Base-by-base conservation (phyloP, 2,888 invertebrate genomes). In the Caenorhabditis angaria region DNA sequence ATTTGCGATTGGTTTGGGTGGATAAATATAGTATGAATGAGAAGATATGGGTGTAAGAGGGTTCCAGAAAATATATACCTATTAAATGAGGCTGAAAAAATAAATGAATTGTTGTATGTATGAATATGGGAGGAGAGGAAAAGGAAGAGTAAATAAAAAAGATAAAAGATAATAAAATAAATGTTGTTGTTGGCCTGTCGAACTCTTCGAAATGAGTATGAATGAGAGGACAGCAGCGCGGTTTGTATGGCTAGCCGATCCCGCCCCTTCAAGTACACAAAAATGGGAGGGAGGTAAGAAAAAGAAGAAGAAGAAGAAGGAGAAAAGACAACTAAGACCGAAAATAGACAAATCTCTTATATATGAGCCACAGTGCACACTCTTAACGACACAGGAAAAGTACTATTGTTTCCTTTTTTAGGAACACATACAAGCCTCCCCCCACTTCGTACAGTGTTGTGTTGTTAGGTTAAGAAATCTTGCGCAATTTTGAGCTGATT, bases 331-430 rank as follows among this genome's bases (percentile, higher is more conserved):
- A 28, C 5, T 14, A 14, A n/a, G 55, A 51, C 64, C 70, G 61
- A 41, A 41, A 41, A 41, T 41, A 41, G 41, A 41, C 41, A 41
- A 69, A 69, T 64, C 63, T 69, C n/a, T n/a, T 41, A 41, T 41
- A 41, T 41, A 41, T 41, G 41, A 41, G 41, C 41, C 41, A 41
- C n/a, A 22, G 22, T 10, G n/a, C 50, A 50, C 50, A 20, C 22
- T 18, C 35, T 70, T 70, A 65, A 61, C 61, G 61, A 61, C 65
- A 70, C 64, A 55, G 58, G 58, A 59, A 68, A 68, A 70, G 70
- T 70, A 70, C 70, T 70, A 70, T 70, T 70, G 70, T 70, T 70
- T 70, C 65, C 70, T 65, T 70, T 70, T 70, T 70, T 65, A 61
- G 70, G 56, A 50, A 41, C 41, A 41, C 18, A 41, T 41, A 41